Conservation (phyloP, 2,797 vertebrate genomes). For the Darevskia mixta region DNA sequence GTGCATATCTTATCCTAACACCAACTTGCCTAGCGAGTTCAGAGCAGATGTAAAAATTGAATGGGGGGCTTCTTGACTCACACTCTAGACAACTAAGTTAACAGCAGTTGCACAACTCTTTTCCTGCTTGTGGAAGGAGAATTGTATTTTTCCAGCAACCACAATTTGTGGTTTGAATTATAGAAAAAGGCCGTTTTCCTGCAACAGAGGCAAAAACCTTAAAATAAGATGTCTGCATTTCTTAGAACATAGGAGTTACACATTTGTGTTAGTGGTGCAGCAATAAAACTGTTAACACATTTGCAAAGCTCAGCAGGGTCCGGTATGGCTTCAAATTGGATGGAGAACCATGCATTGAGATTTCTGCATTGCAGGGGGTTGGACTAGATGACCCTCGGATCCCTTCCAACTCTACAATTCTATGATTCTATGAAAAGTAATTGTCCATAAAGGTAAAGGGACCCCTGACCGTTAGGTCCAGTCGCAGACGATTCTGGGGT, state of each 20-base stretch:
- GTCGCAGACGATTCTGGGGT: no score
- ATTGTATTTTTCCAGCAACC: not conserved
- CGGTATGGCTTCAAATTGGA: no score
- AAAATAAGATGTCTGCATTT: no score
- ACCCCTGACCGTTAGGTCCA: no score
- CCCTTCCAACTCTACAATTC: no score
- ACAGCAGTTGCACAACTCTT: not conserved
- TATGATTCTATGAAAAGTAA: no score
- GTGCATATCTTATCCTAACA: not conserved
- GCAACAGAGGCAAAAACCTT: not conserved
- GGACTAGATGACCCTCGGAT: no score
- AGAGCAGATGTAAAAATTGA: not conserved
- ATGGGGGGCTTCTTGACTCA: not conserved
- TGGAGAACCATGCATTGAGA: no score
- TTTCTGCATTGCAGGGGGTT: no score
- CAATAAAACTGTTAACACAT: no score
- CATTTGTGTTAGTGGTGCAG: not conserved
- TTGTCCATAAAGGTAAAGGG: not conserved
- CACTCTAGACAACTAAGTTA: not conserved
- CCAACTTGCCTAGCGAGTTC: not conserved
- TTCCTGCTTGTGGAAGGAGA: not conserved
- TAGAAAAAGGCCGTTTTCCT: not conserved
- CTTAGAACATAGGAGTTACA: not conserved
- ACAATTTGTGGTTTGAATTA: not conserved
- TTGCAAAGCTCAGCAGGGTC: no score